Evolutionary conservation across 2,113 vertebrate genomes (phyloP), one percentile per base, ranked within the genome.

Genomic region (Dryoscopus gambensis): DNA sequence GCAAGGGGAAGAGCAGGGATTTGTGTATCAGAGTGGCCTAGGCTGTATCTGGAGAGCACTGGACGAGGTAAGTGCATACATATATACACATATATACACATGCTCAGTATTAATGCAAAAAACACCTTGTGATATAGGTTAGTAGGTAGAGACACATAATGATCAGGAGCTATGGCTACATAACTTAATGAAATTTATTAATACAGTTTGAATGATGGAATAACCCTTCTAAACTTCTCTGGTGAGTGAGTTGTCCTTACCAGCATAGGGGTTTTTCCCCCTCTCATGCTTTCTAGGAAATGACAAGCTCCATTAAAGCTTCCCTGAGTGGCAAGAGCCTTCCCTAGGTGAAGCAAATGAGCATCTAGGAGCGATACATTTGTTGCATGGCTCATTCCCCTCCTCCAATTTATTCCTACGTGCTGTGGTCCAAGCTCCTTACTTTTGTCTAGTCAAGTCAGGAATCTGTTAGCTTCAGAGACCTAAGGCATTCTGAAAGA

Each of bases 351-450:
- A 90, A 93, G 24, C 27, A 52, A 87, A 85, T 69, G 9, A n/a
- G 27, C 23, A 35, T 56, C 14, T 37, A 27, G 49, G 33, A 83
- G 13, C 0, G 0, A 47, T 57, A 22, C 2, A 6, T 53, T 55
- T 60, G 9, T 50, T 60, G 4, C 15, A 24, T 17, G 33, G 31
- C 53, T 84, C 20, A 17, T 82, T 84, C 46, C 8, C 6, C 23
- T 21, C 14, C 4, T 84, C 31, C 31, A 23, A 0, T 87, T 78
- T 67, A 78, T 75, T 78, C 52, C n/a, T 81, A 33, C 9, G 6
- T 46, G 30, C 16, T 2, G 2, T 35, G 24, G 30, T 62, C 59
- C 67, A 19, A 71, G 56, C 3, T 12, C 10, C 9, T 53, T 21
- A 2, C 15, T 59, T 76, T 17, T 35, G 28, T 37, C 68, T 68